phyloP scores from a whole-genome alignment of 2,888 invertebrate genomes.

The Dione juno region DNA sequence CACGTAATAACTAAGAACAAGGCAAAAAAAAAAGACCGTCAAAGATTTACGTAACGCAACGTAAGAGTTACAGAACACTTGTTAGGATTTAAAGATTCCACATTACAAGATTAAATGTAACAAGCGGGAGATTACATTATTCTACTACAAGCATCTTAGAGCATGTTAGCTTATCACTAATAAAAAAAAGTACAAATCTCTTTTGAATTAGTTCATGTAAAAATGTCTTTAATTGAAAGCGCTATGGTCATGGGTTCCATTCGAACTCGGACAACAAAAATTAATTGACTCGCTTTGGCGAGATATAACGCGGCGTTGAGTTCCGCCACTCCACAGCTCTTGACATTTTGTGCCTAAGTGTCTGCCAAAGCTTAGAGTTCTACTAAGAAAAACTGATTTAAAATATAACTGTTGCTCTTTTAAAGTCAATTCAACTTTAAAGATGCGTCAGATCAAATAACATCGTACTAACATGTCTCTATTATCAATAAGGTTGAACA shows the following conservation, averaged over 20 bases:
- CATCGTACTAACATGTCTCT: not conserved
- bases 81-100: slow-evolving; percentile 10
- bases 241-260: no score
- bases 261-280: no score
- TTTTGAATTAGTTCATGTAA: no score
- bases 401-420: no score
- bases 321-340: no score
- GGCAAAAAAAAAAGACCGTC: not conserved
- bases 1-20: not conserved
- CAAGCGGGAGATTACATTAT: slow-evolving; percentile 8
- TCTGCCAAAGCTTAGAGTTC: no score
- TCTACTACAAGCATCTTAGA: slow-evolving; percentile 2
- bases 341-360: no score
- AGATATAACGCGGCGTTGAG: no score
- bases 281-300: no score
- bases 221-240: no score
- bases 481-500: not conserved
- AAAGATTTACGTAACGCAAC: not conserved
- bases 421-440: not conserved
- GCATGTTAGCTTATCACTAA: not conserved
- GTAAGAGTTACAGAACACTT: not conserved
- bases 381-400: no score
- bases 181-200: no score
- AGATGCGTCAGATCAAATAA: not conserved
- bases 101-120: slow-evolving; percentile 9